Percentiles rank a stretch among this genome's conserved stretches.
Conservation (phyloP, 2,888 invertebrate genomes). For the Magallana nippona region DNA sequence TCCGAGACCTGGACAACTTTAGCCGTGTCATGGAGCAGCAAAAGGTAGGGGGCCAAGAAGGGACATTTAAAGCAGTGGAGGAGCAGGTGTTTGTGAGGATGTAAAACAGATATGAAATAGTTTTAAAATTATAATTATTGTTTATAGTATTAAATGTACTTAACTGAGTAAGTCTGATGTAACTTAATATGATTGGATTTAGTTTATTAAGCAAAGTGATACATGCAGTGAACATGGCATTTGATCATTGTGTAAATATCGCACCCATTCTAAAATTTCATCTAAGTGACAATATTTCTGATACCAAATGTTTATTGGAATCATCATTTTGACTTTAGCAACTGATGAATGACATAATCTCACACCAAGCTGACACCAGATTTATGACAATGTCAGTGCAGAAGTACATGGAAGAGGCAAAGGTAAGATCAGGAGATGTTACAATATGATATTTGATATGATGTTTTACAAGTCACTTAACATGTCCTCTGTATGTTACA, state of each 20-base stretch:
- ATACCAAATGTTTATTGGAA: too few relatives aligned
- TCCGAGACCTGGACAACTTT: conserved; percentile 69
- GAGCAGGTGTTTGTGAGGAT: too few relatives aligned
- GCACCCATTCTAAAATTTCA: too few relatives aligned
- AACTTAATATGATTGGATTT: too few relatives aligned
- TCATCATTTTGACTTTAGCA: conserved; percentile 58
- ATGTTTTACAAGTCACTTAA: not conserved
- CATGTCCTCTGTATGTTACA: conserved; percentile 53
- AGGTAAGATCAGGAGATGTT: conserved; percentile 82
- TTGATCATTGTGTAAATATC: too few relatives aligned
- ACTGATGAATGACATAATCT: conserved; percentile 85
- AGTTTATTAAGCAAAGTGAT: too few relatives aligned
- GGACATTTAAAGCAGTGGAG: not conserved
- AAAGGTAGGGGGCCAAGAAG: conserved; percentile 61
- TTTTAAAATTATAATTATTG: too few relatives aligned
- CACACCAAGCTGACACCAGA: conserved; percentile 95
- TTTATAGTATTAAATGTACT: too few relatives aligned
- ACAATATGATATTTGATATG: not conserved
- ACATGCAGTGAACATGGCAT: too few relatives aligned
- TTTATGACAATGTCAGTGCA: conserved; percentile 98
- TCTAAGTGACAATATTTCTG: not conserved
- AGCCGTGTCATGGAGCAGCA: conserved; percentile 69
- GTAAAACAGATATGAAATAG: too few relatives aligned
- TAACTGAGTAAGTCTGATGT: too few relatives aligned
- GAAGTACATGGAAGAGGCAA: conserved; percentile 96